These are phyloP conservation scores for Sphenopsis melanotis DNA, from an alignment of 2,797 vertebrate species.

Conservation along the genomic window DNA sequence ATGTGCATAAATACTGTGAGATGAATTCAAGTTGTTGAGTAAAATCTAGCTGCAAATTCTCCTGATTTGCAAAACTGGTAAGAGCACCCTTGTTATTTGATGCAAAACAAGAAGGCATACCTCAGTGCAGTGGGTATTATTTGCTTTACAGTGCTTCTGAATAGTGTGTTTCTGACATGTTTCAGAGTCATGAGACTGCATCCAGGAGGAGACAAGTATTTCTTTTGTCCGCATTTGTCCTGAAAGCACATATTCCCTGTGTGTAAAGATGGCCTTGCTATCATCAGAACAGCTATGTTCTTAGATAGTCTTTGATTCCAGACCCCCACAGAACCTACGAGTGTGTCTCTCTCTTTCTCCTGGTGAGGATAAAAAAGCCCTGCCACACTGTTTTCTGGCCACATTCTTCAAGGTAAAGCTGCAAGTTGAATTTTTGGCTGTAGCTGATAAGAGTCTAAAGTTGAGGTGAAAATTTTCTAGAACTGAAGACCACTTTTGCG, in stretches of 20 bases:
- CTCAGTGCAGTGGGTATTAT: neutral
- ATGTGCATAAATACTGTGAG: neutral
- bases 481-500: neutral
- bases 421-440: neutral
- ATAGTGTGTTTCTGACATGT: neutral
- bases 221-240: neutral
- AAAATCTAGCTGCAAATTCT: neutral
- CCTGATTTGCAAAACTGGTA: neutral
- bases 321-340: neutral
- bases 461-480: neutral
- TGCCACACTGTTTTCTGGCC: neutral
- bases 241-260: neutral
- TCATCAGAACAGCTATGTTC: neutral
- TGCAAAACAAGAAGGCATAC: neutral
- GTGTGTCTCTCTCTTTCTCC: neutral
- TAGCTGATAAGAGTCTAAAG: neutral
- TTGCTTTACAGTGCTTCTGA: neutral
- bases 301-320: neutral
- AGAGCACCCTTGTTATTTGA: neutral
- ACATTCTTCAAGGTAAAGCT: neutral
- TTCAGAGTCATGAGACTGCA: neutral
- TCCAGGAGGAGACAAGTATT: neutral
- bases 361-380: fast-evolving
- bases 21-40: neutral
- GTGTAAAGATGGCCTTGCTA: fast-evolving